A percentile compares a stretch with the other conserved stretches of the same genome.
Conservation (phyloP, 2,888 invertebrate species). For the Chrysina gloriosa region DNA sequence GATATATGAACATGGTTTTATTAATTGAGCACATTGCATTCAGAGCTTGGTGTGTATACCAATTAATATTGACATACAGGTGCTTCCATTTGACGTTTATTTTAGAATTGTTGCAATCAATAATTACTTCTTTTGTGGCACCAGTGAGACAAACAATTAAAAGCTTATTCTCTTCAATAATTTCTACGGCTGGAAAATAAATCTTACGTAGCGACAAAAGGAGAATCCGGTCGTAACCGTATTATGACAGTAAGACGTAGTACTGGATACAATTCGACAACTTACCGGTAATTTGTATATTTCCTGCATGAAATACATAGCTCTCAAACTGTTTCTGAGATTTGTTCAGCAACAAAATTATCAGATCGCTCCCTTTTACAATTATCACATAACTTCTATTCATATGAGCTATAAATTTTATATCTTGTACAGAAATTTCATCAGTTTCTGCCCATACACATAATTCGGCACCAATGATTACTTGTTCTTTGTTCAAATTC, state of each 20-base stretch:
- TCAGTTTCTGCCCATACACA: slow-evolving; percentile 53
- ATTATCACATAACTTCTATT: slow-evolving; percentile 53
- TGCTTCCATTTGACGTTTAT: slow-evolving; percentile 53
- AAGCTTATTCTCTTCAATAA: slow-evolving; percentile 53
- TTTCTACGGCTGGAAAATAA: slow-evolving; percentile 57
- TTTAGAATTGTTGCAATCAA: slow-evolving; percentile 52
- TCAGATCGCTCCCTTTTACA: slow-evolving; percentile 55
- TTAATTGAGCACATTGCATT: slow-evolving; percentile 57
- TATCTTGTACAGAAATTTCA: slow-evolving; percentile 54
- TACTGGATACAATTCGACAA: too few species aligned
- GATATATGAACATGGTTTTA: slow-evolving; percentile 54
- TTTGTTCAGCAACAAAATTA: slow-evolving; percentile 54
- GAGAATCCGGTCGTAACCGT: too few species aligned
- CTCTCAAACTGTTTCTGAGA: slow-evolving; percentile 54
- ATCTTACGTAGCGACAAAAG: too few species aligned
- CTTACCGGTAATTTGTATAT: slow-evolving; percentile 58
- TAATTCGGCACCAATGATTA: slow-evolving; percentile 46
- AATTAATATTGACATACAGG: slow-evolving; percentile 57
- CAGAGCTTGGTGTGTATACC: slow-evolving; percentile 53
- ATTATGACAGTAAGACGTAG: too few species aligned
- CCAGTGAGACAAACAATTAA: slow-evolving; percentile 56
- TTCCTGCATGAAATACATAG: slow-evolving; percentile 52
- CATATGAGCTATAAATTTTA: slow-evolving; percentile 52
- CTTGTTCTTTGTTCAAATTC: slow-evolving; percentile 49
- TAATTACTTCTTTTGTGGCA: slow-evolving; percentile 55